A percentile compares a stretch with the other conserved stretches of the same genome.
Evolutionary conservation across 2,797 vertebrate species (phyloP).

Genomic region (Alfaro cultratus): DNA sequence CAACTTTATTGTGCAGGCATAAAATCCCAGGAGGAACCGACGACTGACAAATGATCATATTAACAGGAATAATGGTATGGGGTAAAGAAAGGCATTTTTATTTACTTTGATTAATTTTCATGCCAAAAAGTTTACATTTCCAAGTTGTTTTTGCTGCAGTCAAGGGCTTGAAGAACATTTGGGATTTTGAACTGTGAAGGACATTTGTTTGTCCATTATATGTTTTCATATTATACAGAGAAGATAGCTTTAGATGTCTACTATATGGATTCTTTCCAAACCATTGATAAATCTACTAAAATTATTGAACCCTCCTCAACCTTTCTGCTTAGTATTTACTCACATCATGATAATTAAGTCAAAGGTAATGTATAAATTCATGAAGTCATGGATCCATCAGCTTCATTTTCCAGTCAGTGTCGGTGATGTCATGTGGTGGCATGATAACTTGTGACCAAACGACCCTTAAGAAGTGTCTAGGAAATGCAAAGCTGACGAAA

Average conservation of each 20-base stretch:
- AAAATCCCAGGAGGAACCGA: neutral
- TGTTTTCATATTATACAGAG: neutral
- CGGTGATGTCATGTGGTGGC: neutral
- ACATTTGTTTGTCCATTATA: neutral
- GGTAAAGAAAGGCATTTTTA: neutral
- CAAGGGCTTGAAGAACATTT: neutral
- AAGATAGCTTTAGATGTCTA: neutral
- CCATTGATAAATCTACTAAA: neutral
- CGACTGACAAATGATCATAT: neutral
- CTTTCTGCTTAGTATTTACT: neutral
- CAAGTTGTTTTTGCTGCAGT: neutral
- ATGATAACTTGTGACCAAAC: slow-evolving; percentile 19
- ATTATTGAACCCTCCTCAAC: neutral
- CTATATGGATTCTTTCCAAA: neutral
- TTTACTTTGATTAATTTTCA: neutral
- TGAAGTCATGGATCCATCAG: neutral
- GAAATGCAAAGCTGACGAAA: slow-evolving; percentile 20
- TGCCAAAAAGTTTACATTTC: neutral
- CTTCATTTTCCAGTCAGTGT: neutral
- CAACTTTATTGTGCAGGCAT: neutral
- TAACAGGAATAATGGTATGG: neutral
- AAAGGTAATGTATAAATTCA: neutral
- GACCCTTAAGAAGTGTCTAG: slow-evolving; percentile 20
- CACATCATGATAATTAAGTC: neutral
- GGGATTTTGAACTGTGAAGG: neutral